Base-by-base conservation (phyloP, 2,113 vertebrate genomes). In the Notothenia coriiceps region DNA sequence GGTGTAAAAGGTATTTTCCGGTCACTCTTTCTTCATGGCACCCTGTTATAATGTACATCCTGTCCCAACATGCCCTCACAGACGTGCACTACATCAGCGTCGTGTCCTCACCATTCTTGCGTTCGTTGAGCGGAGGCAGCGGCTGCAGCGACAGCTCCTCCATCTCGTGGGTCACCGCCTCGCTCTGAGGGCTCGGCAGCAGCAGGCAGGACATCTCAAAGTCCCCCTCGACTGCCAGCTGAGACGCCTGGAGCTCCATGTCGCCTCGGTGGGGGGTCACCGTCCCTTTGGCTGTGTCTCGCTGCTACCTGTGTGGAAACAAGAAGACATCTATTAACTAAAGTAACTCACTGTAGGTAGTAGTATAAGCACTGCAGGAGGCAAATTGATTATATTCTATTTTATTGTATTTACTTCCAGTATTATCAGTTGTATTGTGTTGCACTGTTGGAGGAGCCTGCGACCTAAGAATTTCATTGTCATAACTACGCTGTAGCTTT, bases 141-240 rank as follows among this genome's bases (percentile, higher is more conserved):
- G 97, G 92, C 91, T 99, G 98, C 89, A 99, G 86, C 0, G 98
- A 96, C 86, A 99, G 95, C 60, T 98, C 98, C 90, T 97, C 96
- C 84, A 99, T 92, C 85, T 99, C 98, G 0, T 99, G 96, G 1
- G 97, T 97, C 71, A 99, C 96, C 0, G 97, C 96, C 94, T 99
- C 98, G 22, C 98, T 99, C 62, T 98, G 98, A 40, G 98, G 98
- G 82, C 98, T 99, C 35, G 97, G 95, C 46, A 95, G 95, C 55
- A 98, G 95, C 25, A 96, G 89, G 4, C 90, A 90, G 47, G 92
- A 87, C 10, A 96, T 90, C 44, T 94, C 95, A n/a, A 94, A 80
- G 57, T 96, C 97, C 1, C 96, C 96, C 87, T 96, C 96, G 0
- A 84, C 63, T 18, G 95, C 95, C 0, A 93, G 73, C 13, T 73